Percentiles rank a stretch among this genome's conserved stretches.
Conservation (phyloP, 2,113 vertebrate genomes). For the Melanotaenia duboulayi region DNA sequence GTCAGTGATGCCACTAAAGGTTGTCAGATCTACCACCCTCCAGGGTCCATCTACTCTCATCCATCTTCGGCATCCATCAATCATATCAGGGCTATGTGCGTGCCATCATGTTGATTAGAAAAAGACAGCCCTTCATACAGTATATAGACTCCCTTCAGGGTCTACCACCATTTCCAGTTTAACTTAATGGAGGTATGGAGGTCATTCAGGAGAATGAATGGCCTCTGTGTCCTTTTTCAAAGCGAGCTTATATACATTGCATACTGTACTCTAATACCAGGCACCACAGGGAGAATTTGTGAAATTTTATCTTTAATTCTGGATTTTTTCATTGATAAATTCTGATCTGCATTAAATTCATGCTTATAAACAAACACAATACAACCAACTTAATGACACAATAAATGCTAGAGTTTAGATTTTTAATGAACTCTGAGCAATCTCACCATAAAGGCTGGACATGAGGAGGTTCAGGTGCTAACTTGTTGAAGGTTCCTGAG, state of each 20-base stretch:
- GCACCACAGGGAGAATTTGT: background rate
- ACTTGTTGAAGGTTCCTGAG: too few relatives aligned
- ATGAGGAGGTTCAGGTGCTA: too few relatives aligned
- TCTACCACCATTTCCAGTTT: constrained; percentile 25
- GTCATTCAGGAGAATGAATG: constrained; percentile 24
- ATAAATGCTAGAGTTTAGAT: too few relatives aligned
- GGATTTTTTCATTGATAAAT: too few relatives aligned
- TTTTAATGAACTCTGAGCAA: background rate
- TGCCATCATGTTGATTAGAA: constrained; percentile 60
- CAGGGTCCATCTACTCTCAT: constrained; percentile 12
- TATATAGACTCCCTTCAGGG: constrained; percentile 41
- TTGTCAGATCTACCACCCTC: constrained; percentile 21
- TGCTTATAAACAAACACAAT: too few relatives aligned
- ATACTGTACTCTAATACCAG: background rate
- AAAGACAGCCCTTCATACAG: constrained; percentile 19
- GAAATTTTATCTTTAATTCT: too few relatives aligned
- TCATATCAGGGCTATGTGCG: constrained; percentile 36
- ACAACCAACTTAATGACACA: too few relatives aligned
- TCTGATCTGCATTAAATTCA: too few relatives aligned
- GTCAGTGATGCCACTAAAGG: constrained; percentile 39
- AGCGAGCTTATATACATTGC: background rate
- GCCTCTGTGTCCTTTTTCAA: constrained; percentile 21
- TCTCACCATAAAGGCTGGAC: too few relatives aligned
- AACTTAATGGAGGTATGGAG: constrained; percentile 24
- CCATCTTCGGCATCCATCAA: constrained; percentile 31